These are phyloP conservation scores for Gallinago paraguaiae DNA, from an alignment of 2,113 vertebrate genomes.

Conservation along the genomic window DNA sequence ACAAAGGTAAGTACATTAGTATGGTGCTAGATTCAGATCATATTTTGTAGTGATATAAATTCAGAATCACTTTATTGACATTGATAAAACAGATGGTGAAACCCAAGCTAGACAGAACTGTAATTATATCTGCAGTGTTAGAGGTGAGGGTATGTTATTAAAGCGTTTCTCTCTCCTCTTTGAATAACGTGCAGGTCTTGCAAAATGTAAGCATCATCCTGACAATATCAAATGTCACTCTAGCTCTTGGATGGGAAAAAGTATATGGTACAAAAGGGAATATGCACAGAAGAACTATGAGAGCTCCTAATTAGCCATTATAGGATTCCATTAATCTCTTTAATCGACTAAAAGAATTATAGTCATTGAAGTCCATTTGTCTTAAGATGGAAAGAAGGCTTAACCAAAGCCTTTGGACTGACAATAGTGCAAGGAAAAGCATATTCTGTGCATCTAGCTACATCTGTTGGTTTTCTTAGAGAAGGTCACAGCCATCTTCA, in stretches of 20 bases:
- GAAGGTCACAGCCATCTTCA: not conserved
- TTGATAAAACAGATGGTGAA: slow-evolving; percentile 40
- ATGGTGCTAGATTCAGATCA: not conserved
- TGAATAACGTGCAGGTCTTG: slow-evolving; percentile 1
- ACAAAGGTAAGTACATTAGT: not conserved
- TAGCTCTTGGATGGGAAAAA: not conserved
- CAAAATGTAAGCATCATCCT: not conserved
- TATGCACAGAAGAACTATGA: not conserved
- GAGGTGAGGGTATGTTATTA: slow-evolving; percentile 21
- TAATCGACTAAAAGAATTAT: slow-evolving; percentile 42
- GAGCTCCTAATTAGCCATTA: slow-evolving; percentile 59
- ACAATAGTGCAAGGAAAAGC: not conserved
- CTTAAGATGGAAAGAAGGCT: slow-evolving; percentile 56
- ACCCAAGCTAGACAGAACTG: not conserved
- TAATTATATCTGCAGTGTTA: slow-evolving; percentile 9
- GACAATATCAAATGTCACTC: slow-evolving; percentile 16
- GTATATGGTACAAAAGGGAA: slow-evolving; percentile 43
- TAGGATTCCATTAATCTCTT: slow-evolving; percentile 63
- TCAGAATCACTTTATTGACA: slow-evolving; percentile 28
- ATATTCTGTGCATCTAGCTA: not conserved
- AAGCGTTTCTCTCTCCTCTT: slow-evolving; percentile 3
- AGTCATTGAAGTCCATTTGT: slow-evolving; percentile 24
- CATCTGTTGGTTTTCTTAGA: not conserved
- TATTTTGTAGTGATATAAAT: not conserved
- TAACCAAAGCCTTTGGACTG: slow-evolving; percentile 34